Conservation (phyloP, 2,797 vertebrate species). For the Delichon dasypus region DNA sequence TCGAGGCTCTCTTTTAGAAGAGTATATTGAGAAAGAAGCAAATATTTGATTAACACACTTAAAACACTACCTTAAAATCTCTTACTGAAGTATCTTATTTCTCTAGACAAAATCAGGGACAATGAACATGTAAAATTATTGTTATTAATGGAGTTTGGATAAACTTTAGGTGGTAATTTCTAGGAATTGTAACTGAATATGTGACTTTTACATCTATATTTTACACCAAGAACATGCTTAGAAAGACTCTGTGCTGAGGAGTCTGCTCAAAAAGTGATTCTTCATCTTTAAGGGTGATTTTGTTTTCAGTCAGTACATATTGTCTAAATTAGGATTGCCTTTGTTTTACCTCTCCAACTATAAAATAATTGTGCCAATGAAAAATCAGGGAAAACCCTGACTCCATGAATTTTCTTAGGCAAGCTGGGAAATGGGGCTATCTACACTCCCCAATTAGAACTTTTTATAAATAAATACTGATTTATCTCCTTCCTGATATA, state of each 20-base stretch:
- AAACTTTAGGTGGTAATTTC: background rate
- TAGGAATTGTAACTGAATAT: background rate
- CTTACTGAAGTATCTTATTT: background rate
- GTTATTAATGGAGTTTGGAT: background rate
- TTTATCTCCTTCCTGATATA: background rate
- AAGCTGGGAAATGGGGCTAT: background rate
- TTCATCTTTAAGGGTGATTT: background rate
- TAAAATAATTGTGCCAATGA: background rate
- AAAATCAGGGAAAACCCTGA: background rate
- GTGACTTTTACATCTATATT: background rate
- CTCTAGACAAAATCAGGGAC: background rate
- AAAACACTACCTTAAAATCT: background rate
- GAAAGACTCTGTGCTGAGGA: background rate
- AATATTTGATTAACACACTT: background rate
- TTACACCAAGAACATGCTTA: background rate
- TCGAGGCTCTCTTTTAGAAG: background rate
- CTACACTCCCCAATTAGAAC: background rate
- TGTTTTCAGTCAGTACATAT: background rate
- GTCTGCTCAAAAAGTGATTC: background rate
- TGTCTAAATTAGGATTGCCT: background rate
- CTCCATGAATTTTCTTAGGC: background rate
- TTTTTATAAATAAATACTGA: background rate
- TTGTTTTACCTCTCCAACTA: background rate
- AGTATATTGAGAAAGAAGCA: background rate
- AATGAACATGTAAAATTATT: background rate